Evolutionary conservation across 2,888 invertebrate genomes (phyloP).

Genomic region (Lymantria dispar): DNA sequence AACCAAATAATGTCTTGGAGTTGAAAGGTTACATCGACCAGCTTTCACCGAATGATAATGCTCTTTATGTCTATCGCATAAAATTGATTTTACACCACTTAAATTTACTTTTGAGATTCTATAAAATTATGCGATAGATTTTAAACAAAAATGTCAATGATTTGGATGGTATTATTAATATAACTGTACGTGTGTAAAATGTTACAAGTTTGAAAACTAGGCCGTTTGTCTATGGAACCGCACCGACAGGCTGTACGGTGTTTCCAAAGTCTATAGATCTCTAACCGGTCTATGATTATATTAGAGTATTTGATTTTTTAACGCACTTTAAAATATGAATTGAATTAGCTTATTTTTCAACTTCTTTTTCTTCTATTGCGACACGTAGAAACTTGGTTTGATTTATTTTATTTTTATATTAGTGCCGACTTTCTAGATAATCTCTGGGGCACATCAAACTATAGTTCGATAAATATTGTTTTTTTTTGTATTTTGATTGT

Average conservation of each 20-base stretch:
- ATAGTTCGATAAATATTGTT: too few relatives aligned
- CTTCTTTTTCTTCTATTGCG: too few relatives aligned
- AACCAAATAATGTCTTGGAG: slow-evolving; percentile 10
- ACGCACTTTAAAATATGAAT: too few relatives aligned
- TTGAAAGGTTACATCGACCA: slow-evolving; percentile 4
- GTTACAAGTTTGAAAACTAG: slow-evolving; percentile 23
- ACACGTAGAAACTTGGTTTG: too few relatives aligned
- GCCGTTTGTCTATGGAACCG: slow-evolving; percentile 2
- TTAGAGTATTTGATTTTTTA: background rate
- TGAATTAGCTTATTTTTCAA: too few relatives aligned
- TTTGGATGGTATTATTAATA: slow-evolving; percentile 28
- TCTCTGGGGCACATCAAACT: too few relatives aligned
- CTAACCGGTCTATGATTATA: background rate
- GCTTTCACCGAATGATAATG: background rate
- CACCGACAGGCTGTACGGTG: background rate
- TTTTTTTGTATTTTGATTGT: too few relatives aligned
- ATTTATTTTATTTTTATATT: too few relatives aligned
- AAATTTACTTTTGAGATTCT: background rate
- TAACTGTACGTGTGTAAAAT: slow-evolving; percentile 30
- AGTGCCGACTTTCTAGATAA: too few relatives aligned
- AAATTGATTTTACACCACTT: slow-evolving; percentile 2
- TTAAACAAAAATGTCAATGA: slow-evolving; percentile 32
- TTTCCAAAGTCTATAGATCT: background rate
- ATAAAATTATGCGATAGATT: slow-evolving; percentile 21
- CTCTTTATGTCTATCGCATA: background rate